These are phyloP conservation scores for Meiosimyza platycephala DNA, from an alignment of 2,888 invertebrate species.

Conservation along the genomic window DNA sequence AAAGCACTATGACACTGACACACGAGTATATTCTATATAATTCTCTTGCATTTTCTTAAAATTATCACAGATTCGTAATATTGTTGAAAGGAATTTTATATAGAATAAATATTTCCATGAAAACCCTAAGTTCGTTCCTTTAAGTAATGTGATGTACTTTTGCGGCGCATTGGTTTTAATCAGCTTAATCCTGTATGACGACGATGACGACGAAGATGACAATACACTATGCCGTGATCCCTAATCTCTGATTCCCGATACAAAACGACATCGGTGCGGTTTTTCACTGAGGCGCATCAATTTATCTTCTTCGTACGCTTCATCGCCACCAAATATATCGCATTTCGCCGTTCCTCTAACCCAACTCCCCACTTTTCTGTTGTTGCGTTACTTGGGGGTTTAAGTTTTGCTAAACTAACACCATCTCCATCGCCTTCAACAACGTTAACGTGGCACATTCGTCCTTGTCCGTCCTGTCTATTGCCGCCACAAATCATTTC, in stretches of 20 bases:
- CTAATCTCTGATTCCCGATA: conserved; percentile 8
- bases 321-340: background rate
- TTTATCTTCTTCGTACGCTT: conserved; percentile 22
- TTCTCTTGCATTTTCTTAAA: background rate
- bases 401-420: conserved; percentile 2
- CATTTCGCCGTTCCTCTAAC: conserved; percentile 5
- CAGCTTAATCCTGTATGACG: conserved; percentile 39
- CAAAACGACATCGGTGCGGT: background rate
- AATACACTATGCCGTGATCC: conserved; percentile 1
- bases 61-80: background rate
- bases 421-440: background rate
- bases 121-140: too few species aligned
- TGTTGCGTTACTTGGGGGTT: background rate
- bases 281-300: conserved; percentile 24
- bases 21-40: too few species aligned
- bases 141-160: background rate
- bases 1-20: too few species aligned
- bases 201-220: background rate
- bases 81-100: too few species aligned
- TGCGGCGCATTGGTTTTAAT: conserved; percentile 48
- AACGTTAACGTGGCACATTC: conserved; percentile 3
- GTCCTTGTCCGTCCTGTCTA: conserved; percentile 6
- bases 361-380: conserved; percentile 17
- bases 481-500: conserved; percentile 59
- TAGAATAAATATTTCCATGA: too few species aligned